Conservation (phyloP, 1,140 invertebrate genomes). For the Drosophila azteca region DNA sequence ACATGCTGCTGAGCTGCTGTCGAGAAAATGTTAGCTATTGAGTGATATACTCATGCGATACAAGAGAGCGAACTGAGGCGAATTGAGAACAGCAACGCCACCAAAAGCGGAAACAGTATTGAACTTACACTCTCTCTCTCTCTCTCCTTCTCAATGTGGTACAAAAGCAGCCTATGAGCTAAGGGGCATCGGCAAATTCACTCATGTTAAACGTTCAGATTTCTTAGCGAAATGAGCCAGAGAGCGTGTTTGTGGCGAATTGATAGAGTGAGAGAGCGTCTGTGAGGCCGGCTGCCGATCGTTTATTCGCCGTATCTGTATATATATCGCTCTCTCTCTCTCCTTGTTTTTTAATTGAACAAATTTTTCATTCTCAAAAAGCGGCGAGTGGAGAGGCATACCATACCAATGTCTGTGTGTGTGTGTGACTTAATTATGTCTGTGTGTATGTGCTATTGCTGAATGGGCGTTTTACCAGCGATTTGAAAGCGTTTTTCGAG, state of each 20-base stretch:
- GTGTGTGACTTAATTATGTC: conserved; percentile 38
- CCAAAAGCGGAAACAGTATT: too few relatives aligned
- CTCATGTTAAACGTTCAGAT: conserved; percentile 7
- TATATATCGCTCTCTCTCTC: background rate
- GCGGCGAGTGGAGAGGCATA: too few relatives aligned
- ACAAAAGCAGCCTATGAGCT: conserved; percentile 1
- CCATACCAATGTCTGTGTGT: conserved; percentile 21
- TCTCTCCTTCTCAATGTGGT: too few relatives aligned
- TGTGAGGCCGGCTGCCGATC: conserved; percentile 13
- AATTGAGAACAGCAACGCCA: too few relatives aligned
- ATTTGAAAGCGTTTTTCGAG: background rate
- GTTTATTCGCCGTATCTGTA: conserved; percentile 20
- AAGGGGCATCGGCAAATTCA: conserved; percentile 10
- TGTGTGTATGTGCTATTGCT: conserved; percentile 28
- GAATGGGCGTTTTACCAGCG: conserved; percentile 42
- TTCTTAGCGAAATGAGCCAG: conserved; percentile 78
- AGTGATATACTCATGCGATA: too few relatives aligned
- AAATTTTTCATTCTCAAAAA: conserved; percentile 61
- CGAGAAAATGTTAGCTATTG: too few relatives aligned
- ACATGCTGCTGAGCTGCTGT: too few relatives aligned
- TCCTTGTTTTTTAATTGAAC: conserved; percentile 56
- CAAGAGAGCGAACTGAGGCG: too few relatives aligned
- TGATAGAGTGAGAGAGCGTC: background rate
- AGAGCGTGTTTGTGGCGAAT: conserved; percentile 37
- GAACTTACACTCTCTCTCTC: too few relatives aligned